Evolutionary conservation across 1,140 invertebrate genomes (phyloP).

Genomic region (Philopotamus ludificatus): DNA sequence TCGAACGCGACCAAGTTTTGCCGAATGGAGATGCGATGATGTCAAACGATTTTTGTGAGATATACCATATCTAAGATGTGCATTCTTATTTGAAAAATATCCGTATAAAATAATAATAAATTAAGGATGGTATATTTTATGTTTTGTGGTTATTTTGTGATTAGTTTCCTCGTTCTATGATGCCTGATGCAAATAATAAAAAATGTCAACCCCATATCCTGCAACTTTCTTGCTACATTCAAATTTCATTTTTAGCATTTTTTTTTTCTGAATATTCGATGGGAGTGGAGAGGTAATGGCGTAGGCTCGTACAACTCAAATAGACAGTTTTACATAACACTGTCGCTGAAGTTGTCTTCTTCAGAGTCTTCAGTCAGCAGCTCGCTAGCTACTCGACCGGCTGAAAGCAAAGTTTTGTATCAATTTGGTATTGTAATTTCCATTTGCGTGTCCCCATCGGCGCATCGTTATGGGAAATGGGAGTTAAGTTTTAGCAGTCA

Average conservation of each 20-base stretch:
- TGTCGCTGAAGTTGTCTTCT: not conserved
- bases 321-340: conserved; percentile 27
- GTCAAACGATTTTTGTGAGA: no score
- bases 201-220: no score
- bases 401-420: conserved; percentile 39
- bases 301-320: not conserved
- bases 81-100: no score
- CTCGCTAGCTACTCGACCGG: conserved; percentile 18
- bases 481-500: conserved; percentile 19
- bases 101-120: no score
- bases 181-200: no score
- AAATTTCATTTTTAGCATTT: no score
- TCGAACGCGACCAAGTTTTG: conserved; percentile 12
- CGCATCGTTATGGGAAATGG: conserved; percentile 23
- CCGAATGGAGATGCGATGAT: not conserved
- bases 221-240: no score
- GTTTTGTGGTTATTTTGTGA: no score
- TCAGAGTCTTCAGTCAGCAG: conserved; percentile 22
- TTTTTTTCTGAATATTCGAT: no score
- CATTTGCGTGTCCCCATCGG: conserved; percentile 29
- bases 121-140: no score
- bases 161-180: no score
- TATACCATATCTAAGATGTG: no score
- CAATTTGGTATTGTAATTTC: conserved; percentile 42
- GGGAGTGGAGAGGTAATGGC: not conserved